Evolutionary conservation across 2,797 vertebrate species (phyloP).

Genomic region (Sus cebifrons): DNA sequence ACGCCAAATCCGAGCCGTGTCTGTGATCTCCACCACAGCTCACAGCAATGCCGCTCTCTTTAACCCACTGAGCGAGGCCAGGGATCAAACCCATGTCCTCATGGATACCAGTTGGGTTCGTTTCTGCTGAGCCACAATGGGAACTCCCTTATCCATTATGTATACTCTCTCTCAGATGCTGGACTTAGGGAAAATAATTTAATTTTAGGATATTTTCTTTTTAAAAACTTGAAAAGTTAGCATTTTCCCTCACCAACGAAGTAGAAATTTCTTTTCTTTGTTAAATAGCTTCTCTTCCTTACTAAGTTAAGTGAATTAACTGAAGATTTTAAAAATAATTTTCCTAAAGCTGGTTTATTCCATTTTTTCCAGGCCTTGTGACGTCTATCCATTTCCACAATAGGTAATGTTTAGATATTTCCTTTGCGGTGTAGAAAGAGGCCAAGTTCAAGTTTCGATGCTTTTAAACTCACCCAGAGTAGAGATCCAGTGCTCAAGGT

Average conservation of each 20-base stretch:
- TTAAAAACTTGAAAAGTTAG: slow-evolving; percentile 39
- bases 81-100: no score
- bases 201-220: slow-evolving; percentile 28
- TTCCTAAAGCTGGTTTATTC: neutral
- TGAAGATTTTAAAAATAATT: slow-evolving; percentile 51
- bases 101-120: no score
- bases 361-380: neutral
- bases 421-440: neutral
- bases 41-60: no score
- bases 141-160: neutral
- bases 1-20: no score
- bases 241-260: neutral
- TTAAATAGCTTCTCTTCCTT: slow-evolving; percentile 68
- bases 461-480: neutral
- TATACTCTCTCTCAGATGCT: neutral
- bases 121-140: no score
- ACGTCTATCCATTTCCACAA: neutral
- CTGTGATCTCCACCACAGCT: no score
- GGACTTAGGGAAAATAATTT: neutral
- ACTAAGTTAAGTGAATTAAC: slow-evolving; percentile 31
- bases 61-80: no score
- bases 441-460: slow-evolving; percentile 1
- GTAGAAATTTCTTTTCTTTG: neutral
- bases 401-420: neutral
- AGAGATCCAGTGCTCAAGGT: neutral